These are phyloP conservation scores for Bombylius major DNA, from an alignment of 2,888 invertebrate genomes.

Conservation along the genomic window DNA sequence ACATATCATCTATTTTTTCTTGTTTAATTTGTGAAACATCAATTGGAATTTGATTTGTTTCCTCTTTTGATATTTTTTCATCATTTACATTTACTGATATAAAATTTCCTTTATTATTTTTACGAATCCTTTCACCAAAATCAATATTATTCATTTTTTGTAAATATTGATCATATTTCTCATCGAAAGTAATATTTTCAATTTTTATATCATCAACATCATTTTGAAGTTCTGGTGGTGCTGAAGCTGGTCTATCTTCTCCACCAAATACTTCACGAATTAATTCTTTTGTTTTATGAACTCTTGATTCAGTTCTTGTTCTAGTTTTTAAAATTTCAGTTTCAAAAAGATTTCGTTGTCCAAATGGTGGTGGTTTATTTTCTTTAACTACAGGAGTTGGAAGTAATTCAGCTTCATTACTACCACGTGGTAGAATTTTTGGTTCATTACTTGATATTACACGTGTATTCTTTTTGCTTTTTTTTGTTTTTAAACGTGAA, in stretches of 20 bases:
- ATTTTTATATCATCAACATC: slow-evolving; percentile 31
- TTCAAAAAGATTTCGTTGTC: slow-evolving; percentile 43
- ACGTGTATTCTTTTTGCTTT: slow-evolving; percentile 4
- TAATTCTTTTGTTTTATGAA: slow-evolving; percentile 59
- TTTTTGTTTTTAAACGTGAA: slow-evolving; percentile 23
- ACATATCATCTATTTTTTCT: slow-evolving; percentile 7
- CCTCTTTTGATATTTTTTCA: background rate
- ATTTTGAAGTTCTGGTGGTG: slow-evolving; percentile 46
- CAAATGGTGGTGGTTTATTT: slow-evolving; percentile 12
- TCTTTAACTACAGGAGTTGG: slow-evolving; percentile 14
- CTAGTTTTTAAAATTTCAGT: slow-evolving; percentile 60
- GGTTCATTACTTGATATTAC: slow-evolving; percentile 3
- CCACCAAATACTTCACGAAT: slow-evolving; percentile 70
- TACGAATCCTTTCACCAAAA: slow-evolving; percentile 13
- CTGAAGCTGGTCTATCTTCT: slow-evolving; percentile 63
- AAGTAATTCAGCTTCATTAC: slow-evolving; percentile 23
- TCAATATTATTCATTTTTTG: slow-evolving; percentile 24
- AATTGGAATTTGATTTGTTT: background rate
- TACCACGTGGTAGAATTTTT: slow-evolving; percentile 11
- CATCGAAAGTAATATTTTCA: slow-evolving; percentile 23
- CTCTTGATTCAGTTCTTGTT: slow-evolving; percentile 61
- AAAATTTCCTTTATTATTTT: slow-evolving; percentile 4
- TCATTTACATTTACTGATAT: background rate
- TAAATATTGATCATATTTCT: slow-evolving; percentile 31
- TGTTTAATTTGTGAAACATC: slow-evolving; percentile 3